Conservation (phyloP, 1,140 invertebrate species). For the Zaprionus capensis region DNA sequence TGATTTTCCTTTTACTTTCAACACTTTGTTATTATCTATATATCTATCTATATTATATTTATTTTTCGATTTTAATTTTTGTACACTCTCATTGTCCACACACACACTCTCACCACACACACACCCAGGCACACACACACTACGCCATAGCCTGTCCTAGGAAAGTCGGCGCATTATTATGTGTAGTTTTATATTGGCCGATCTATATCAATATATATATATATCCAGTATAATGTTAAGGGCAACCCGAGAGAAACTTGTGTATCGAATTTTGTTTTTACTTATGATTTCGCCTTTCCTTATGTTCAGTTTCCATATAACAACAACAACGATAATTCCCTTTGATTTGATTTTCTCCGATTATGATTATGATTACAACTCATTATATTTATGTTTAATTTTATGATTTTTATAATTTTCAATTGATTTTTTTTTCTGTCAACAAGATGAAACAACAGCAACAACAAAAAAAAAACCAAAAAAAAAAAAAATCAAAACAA, state of each 20-base stretch:
- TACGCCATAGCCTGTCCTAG: background rate
- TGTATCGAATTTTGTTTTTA: constrained; percentile 52
- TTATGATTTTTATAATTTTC: constrained; percentile 73
- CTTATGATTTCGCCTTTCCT: constrained; percentile 39
- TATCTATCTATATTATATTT: constrained; percentile 12
- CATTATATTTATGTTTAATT: constrained; percentile 63
- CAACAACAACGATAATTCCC: constrained; percentile 7
- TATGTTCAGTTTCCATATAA: constrained; percentile 38
- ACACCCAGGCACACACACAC: constrained; percentile 5
- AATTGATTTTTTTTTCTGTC: constrained; percentile 29
- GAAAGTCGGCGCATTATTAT: constrained; percentile 20
- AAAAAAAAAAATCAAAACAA: constrained; percentile 50
- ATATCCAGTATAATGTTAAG: constrained; percentile 25
- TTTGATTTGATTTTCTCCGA: constrained; percentile 47
- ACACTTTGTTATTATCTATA: constrained; percentile 13
- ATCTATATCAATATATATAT: constrained; percentile 11
- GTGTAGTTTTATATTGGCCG: constrained; percentile 25
- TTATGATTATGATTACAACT: constrained; percentile 56
- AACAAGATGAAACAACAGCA: constrained; percentile 23
- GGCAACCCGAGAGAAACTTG: constrained; percentile 21
- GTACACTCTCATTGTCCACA: constrained; percentile 14
- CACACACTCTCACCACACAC: constrained; percentile 2
- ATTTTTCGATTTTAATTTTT: constrained; percentile 29
- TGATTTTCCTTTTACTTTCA: constrained; percentile 14
- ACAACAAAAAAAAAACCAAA: constrained; percentile 33